These are phyloP conservation scores for Phataginus tricuspis DNA, from an alignment of 2,797 vertebrate genomes.

Conservation along the genomic window DNA sequence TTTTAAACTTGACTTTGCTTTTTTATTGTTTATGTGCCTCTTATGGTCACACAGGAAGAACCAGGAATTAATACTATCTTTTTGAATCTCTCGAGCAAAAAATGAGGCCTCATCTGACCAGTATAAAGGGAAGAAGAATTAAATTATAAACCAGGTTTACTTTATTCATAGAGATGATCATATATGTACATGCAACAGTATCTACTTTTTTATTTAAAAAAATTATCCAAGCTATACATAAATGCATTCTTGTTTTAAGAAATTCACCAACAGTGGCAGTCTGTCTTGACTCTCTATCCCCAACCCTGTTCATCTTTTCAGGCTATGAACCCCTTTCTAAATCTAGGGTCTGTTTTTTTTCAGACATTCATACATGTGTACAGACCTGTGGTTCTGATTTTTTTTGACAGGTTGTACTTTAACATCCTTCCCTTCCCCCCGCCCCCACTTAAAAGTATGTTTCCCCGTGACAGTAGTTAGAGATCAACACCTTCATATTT, in stretches of 20 bases:
- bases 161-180: not conserved
- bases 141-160: conserved; percentile 23
- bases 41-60: conserved; percentile 11
- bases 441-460: not conserved
- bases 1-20: not conserved
- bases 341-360: not conserved
- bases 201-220: not conserved
- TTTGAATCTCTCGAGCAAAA: not conserved
- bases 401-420: not conserved
- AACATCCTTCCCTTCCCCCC: not conserved
- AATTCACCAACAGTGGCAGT: not conserved
- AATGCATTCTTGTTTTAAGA: not conserved
- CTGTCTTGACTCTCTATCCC: not conserved
- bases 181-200: not conserved
- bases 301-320: accelerated
- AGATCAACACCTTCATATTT: not conserved
- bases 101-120: not conserved
- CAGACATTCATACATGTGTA: not conserved
- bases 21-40: not conserved
- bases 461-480: not conserved
- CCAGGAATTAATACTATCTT: not conserved
- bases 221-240: not conserved
- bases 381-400: not conserved
- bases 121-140: conserved; percentile 39
- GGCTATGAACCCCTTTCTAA: not conserved